Evolutionary conservation across 2,888 invertebrate genomes (phyloP), one percentile per base, ranked within the genome.

Genomic region (Lydus trimaculatus): DNA sequence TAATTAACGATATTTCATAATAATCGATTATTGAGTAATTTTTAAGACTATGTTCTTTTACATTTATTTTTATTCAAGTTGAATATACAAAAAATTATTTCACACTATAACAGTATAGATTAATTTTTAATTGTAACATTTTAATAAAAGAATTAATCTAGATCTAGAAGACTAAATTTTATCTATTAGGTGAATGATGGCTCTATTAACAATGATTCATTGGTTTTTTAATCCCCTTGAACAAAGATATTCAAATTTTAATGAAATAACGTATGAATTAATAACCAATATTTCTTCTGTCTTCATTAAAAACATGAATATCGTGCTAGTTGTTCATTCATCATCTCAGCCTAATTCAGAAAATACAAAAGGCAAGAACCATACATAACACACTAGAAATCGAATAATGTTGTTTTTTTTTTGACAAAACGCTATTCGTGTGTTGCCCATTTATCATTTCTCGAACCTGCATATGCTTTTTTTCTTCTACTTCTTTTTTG

Each of bases 291-390:
- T 56, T 56, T 25, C 25, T 56, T 56, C 25, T 9, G 20, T 25
- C 56, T 56, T 56, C 56, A 56, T 56, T 56, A 56, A 56, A 23
- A 11, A 56, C 13, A 56, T 13, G 56, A 6, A 56, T 56, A 20
- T 56, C 56, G 56, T 56, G 56, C 25, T 3, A 5, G 25, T 56
- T 56, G 25, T 4, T 15, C 13, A 56, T 56, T 20, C 56, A 15
- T 56, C 56, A 56, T 56, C 4, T 56, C 13, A 9, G 9, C 13
- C 25, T 5, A 20, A 11, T 20, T 52, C 23, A n/a, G 9, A 52
- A 52, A 11, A 9, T 23, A 52, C 39, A 8, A 39, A 39, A 8
- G n/a, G 5, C 0, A 39, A n/a, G 15, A 39, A 39, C 13, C 39
- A n/a, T n/a, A n/a, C n/a, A n/a, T n/a, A n/a, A n/a, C n/a, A 39